Percentiles rank a stretch among this genome's conserved stretches.
Conservation (phyloP, 1,140 invertebrate species). For the Heliothis subflexa region DNA sequence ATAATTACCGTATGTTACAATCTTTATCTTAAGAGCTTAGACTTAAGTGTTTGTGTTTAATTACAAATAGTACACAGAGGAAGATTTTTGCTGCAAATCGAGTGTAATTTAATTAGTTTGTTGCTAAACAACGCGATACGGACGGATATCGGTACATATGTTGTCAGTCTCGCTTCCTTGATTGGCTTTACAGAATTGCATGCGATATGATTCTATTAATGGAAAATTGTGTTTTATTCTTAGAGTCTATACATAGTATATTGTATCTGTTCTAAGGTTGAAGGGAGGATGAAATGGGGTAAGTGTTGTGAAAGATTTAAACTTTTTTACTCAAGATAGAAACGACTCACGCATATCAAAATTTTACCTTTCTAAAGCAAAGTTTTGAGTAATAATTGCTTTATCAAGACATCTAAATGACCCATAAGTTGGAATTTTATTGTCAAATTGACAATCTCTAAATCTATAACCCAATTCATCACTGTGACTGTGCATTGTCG, state of each 20-base stretch:
- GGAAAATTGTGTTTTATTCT: neutral
- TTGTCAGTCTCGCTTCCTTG: slow-evolving; percentile 18
- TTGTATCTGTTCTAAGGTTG: neutral
- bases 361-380: no score
- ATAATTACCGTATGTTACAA: neutral
- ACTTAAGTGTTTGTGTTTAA: slow-evolving; percentile 9
- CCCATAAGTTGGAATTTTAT: no score
- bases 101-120: slow-evolving; percentile 11
- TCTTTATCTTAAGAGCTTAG: neutral
- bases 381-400: no score
- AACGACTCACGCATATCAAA: no score
- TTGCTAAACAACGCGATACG: slow-evolving; percentile 27
- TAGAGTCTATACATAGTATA: neutral
- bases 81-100: slow-evolving; percentile 10
- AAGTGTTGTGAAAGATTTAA: no score
- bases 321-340: no score
- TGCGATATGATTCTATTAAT: neutral
- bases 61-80: neutral
- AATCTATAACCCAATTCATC: no score
- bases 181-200: slow-evolving; percentile 11
- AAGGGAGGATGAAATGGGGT: no score
- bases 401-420: no score
- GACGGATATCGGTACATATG: slow-evolving; percentile 7
- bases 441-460: no score
- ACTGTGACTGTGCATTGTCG: neutral